phyloP scores from a whole-genome alignment of 2,797 vertebrate species.

The Coreius guichenoti region DNA sequence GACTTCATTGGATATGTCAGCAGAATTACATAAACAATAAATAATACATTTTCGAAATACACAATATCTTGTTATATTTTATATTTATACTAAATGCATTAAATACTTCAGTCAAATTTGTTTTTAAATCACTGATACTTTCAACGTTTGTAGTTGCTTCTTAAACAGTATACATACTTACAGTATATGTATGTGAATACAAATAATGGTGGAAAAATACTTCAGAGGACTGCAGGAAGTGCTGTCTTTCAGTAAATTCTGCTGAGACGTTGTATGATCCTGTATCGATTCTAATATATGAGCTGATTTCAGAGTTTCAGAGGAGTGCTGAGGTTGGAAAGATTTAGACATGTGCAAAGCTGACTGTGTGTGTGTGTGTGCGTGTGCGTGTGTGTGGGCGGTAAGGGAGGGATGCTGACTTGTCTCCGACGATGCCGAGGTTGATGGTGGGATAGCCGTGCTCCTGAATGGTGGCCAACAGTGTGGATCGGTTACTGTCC shows the following conservation, averaged over 20 bases:
- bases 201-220: constrained; percentile 16
- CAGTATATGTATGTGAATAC: not conserved
- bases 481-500: constrained; percentile 97
- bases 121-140: not conserved
- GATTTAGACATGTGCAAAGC: not conserved
- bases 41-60: not conserved
- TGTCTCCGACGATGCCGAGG: constrained; percentile 98
- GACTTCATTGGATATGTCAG: not conserved
- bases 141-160: not conserved
- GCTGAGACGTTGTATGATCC: constrained; percentile 12
- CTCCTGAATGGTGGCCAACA: constrained; percentile 98
- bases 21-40: constrained; percentile 5
- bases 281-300: constrained; percentile 29
- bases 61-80: not conserved
- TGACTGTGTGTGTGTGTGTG: not conserved
- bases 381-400: constrained; percentile 6
- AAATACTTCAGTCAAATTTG: not conserved
- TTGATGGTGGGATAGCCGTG: constrained; percentile 99
- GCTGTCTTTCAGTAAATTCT: constrained; percentile 24
- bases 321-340: constrained; percentile 4
- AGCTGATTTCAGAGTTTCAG: constrained; percentile 4
- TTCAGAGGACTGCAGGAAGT: constrained; percentile 1
- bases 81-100: not conserved
- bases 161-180: not conserved
- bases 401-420: constrained; percentile 76